Evolutionary conservation across 2,888 invertebrate species (phyloP), one percentile per base, ranked within the genome.

Genomic region (Phytoseiulus persimilis): DNA sequence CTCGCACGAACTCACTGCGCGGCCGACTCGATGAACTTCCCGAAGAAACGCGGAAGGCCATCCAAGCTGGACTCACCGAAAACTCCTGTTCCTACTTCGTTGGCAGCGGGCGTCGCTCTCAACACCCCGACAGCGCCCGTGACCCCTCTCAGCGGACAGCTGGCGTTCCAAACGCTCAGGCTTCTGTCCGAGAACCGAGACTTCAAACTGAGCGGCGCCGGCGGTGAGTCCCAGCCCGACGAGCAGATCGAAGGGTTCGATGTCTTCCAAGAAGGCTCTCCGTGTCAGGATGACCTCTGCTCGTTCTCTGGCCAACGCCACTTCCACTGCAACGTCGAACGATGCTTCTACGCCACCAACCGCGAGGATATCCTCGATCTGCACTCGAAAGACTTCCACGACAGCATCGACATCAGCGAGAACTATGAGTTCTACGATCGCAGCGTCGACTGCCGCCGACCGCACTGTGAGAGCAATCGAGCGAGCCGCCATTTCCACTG

Each of bases 361-460:
- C 94, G 95, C 89, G 95, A 96, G 90, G 95, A 95, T 91, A 95
- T 95, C 83, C 94, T 97, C 91, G 94, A 96, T 90, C 95, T 95
- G 91, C 97, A 97, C 92, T 95, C 96, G 93, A 95, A 96, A 92
- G 96, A 97, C 92, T 96, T 96, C 92, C 97, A 97, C 93, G 95
- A 95, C 91, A 95, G 96, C 91, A 94, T 95, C 84, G 96, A 95
- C 91, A 95, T 97, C 90, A 93, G 96, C 83, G 96, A 96, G 89
- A 96, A 96, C 0, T 97, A 96, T 92, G 95, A 96, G 90, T 96
- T 96, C 93, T 97, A 95, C 92, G 96, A 96, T 92, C 94, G 93
- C 90, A 95, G 94, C 92, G 94, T 95, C 31, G 95, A 95, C 92
- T 96, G 96, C 92, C 94, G 95, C 46, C 93, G 95, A 83, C 92